phyloP scores from a whole-genome alignment of 2,113 vertebrate genomes.

The Geococcyx californianus region DNA sequence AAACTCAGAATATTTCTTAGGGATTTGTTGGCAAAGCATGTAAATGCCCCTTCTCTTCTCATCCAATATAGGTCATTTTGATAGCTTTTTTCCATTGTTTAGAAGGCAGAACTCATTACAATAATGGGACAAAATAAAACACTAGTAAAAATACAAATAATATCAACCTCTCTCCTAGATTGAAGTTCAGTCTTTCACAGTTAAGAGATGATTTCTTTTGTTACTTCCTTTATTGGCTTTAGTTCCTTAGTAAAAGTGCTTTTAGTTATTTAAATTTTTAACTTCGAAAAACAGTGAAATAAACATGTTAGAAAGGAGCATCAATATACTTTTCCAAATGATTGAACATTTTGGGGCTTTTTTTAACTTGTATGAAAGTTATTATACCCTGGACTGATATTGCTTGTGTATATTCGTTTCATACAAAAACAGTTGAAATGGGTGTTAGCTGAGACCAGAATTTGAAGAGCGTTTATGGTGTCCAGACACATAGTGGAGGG shows the following conservation, averaged over 20 bases:
- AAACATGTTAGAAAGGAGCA: background rate
- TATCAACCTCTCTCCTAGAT: fast-evolving
- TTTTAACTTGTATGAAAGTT: background rate
- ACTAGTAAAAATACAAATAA: background rate
- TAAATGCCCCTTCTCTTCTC: background rate
- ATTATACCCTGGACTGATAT: background rate
- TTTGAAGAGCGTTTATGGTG: background rate
- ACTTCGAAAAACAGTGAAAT: background rate
- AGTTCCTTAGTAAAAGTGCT: background rate
- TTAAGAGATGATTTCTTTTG: background rate
- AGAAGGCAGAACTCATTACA: background rate
- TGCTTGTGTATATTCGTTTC: background rate
- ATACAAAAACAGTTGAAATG: background rate
- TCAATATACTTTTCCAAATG: background rate
- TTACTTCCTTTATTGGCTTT: background rate
- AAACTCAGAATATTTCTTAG: background rate
- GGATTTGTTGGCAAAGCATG: background rate
- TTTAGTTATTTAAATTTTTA: background rate
- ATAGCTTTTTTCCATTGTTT: background rate
- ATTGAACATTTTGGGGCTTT: background rate
- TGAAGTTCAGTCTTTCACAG: background rate
- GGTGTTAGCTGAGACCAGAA: background rate
- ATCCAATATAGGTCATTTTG: background rate
- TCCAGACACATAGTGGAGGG: fast-evolving
- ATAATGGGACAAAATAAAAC: background rate